Base-by-base conservation (phyloP, 2,888 invertebrate genomes). In the Thera britannica region DNA sequence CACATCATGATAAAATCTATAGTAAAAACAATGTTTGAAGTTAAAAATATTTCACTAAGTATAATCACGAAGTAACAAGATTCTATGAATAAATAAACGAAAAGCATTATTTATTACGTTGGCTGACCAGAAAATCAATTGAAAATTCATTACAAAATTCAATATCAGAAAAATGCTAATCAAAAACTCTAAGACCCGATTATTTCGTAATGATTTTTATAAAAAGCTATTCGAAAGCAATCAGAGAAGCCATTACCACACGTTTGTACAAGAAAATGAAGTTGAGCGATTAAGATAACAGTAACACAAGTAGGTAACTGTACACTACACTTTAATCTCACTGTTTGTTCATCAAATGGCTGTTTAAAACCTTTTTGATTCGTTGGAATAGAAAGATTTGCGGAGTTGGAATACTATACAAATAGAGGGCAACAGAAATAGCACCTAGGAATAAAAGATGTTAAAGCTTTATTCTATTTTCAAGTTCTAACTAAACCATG, bases 251-350 rank as follows among this genome's bases (percentile, higher is more conserved):
- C 72, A 76, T 79, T 76, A 71, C 76, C 68, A 76, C 74, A 84
- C 80, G 81, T 83, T 83, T 80, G 76, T 82, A 76, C 71, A 83
- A 84, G 81, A 81, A 80, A 86, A 86, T 81, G 79, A 81, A 78
- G 76, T 79, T 81, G 71, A 73, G 72, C 72, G 76, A 79, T 81
- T 81, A 77, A 83, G 80, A 84, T 83, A 87, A 87, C 85, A 83
- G 80, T 77, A 81, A 82, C 68, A 67, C 75, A 77, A 80, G 79
- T 77, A 78, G 71, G 88, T 82, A 88, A 89, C 83, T 75, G 65
- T 81, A 88, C 78, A 81, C 83, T 75, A 74, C 72, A 72, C 80
- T 84, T 86, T 87, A 80, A 88, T 85, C 79, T 72, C 73, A 59
- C 65, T 82, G 67, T 75, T 74, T 73, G 68, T 68, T 72, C 68